Base-by-base conservation (phyloP, 64 coral and sea anemone species). In the Dendrophyllia cribrosa region DNA sequence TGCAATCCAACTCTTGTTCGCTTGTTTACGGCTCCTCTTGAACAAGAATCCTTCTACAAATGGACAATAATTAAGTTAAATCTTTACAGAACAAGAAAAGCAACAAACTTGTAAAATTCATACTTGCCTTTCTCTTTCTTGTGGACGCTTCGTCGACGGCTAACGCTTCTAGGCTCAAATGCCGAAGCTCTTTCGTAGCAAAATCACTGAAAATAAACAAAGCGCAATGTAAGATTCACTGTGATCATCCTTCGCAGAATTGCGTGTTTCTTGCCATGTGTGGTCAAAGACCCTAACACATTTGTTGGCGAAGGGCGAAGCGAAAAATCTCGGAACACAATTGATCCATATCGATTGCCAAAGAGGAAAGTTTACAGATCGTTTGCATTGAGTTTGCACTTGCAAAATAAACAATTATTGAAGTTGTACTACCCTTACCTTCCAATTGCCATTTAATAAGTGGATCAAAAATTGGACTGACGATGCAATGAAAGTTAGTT, bases 401-500 rank as follows among this genome's bases (percentile, higher is more conserved):
- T 17, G 6, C 43, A 67, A 84, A 84, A 84, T 84, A 84, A 67
- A 62, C 80, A 50, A 68, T 65, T 19, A 19, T n/a, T 50, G 20
- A 22, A 51, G 43, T 84, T 82, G 63, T 58, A 24, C 61, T n/a
- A 68, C n/a, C 62, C 20, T 84, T 50, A 84, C 80, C 80, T 84
- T 84, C 19, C 80, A 84, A 16, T 66, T 84, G 80, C 80, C 80
- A 84, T 84, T 68, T 84, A 84, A 43, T 68, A 51, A 84, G 16
- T 68, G 2, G 45, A 84, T 44, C 49, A 49, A 63, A 83, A 62
- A 21, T 1, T 51, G 60, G 80, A 84, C 43, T 48, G 43, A 44
- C 46, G 20, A 48, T 51, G 60, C 43, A 65, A 61, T 11, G 10
- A 13, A 15, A n/a, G 62, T 23, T 46, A 21, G 17, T 61, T n/a